Conservation (phyloP, 2,888 invertebrate species). For the Scaeva pyrastri region DNA sequence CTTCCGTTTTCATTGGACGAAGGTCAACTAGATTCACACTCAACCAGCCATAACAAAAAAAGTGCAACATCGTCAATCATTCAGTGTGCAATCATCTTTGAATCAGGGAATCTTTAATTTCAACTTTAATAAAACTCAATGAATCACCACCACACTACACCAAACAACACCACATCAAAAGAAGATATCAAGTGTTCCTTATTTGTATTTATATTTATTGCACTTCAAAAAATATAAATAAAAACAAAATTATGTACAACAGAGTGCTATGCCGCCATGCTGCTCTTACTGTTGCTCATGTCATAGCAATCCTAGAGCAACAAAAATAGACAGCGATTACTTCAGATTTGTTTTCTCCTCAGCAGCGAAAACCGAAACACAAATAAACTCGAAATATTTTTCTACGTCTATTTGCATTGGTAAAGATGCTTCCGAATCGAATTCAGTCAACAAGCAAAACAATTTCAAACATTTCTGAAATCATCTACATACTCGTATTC, state of each 20-base stretch:
- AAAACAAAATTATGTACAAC: constrained; percentile 34
- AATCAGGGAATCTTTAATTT: constrained; percentile 3
- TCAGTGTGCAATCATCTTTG: not conserved
- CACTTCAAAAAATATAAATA: constrained; percentile 13
- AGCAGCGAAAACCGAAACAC: constrained; percentile 38
- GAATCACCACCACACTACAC: constrained; percentile 22
- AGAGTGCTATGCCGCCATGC: constrained; percentile 14
- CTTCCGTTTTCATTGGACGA: not conserved
- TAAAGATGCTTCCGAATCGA: constrained; percentile 2
- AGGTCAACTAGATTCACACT: constrained; percentile 9
- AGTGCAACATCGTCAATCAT: constrained; percentile 3
- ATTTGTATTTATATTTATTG: too few species aligned
- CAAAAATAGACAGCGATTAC: constrained; percentile 76
- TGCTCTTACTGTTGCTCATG: not conserved
- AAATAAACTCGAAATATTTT: constrained; percentile 24
- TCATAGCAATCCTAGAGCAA: constrained; percentile 10
- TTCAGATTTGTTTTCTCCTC: constrained; percentile 41
- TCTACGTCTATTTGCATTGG: constrained; percentile 18
- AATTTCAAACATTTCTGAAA: not conserved
- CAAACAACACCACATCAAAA: too few species aligned
- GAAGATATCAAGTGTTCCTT: constrained; percentile 29
- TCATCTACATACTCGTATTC: not conserved
- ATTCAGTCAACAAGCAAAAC: not conserved
- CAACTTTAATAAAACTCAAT: constrained; percentile 20
- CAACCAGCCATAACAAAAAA: constrained; percentile 1